Base-by-base conservation (phyloP, 2,888 invertebrate species). In the Trichogramma dendrolimi region DNA sequence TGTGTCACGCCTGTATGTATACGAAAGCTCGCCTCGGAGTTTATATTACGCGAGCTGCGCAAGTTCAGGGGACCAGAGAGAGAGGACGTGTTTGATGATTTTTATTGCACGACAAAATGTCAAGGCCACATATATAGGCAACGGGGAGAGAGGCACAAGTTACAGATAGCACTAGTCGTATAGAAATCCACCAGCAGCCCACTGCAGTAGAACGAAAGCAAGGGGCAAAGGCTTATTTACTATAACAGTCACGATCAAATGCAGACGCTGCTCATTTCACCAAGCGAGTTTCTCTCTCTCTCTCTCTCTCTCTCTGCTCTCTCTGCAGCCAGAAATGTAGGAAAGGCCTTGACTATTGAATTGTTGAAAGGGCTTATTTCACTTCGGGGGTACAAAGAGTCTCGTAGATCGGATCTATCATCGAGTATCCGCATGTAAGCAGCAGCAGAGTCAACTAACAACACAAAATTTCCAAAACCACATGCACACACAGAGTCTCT, bases 181-280 rank as follows among this genome's bases (percentile, higher is more conserved):
- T 48, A 48, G 14, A 14, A 11, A 14, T 14, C 6, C 6, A 11
- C 4, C n/a, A 6, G 4, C 27, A 5, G 48, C 11, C 27, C 11
- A 5, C 27, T 48, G 14, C 27, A 5, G 47, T 14, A 4, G 14
- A 11, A 14, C 4, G 51, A 57, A 51, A 10, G 10, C n/a, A 38
- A 43, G 47, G 27, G 6, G 42, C 2, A 11, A 48, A 6, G 27
- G 43, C 44, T 54, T 11, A 54, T 43, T 54, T 54, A 43, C 8
- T 27, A 54, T 44, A 44, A 54, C n/a, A 39, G 44, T 43, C 54
- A 54, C 27, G 27, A 40, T 5, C 54, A 54, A 44, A 54, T 27
- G 54, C 54, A 43, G 49, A 49, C 14, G 49, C 11, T 49, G n/a
- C 14, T 38, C 38, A 5, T n/a, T 51, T 51, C 51, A 39, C 10